phyloP scores from a whole-genome alignment of 2,113 vertebrate genomes.

The Todiramphus chloris region DNA sequence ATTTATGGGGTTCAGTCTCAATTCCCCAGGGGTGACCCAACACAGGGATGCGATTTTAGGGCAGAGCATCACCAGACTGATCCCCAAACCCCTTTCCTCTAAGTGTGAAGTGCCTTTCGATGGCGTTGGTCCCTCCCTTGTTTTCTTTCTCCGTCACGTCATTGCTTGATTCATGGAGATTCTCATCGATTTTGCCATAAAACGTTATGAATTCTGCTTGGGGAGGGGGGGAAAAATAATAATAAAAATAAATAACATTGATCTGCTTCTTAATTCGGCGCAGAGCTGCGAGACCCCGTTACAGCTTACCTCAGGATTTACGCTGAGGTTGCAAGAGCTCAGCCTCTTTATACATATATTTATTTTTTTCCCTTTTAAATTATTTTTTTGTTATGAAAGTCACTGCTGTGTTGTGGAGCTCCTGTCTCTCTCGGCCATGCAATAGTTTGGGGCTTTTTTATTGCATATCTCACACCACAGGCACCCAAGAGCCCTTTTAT shows the following conservation, averaged over 20 bases:
- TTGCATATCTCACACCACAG: rapidly evolving
- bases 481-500: not conserved
- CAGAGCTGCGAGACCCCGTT: not conserved
- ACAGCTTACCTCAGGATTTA: conserved; percentile 45
- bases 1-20: rapidly evolving
- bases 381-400: not conserved
- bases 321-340: not conserved
- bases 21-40: not conserved
- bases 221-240: not conserved
- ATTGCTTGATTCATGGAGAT: conserved; percentile 35
- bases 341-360: not conserved
- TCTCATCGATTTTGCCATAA: conserved; percentile 68
- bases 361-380: not conserved
- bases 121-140: not conserved
- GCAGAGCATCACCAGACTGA: not conserved
- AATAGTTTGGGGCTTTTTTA: rapidly evolving
- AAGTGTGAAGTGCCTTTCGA: rapidly evolving
- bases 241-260: not conserved
- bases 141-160: not conserved
- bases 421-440: rapidly evolving
- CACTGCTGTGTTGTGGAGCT: not conserved
- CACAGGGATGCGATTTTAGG: rapidly evolving
- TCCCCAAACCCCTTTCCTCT: not conserved
- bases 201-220: conserved; percentile 52
- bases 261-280: conserved; percentile 25